A percentile compares a stretch with the other conserved stretches of the same genome.
These are phyloP conservation scores for Ictalurus furcatus DNA, from an alignment of 2,113 vertebrate genomes.

Conservation along the genomic window DNA sequence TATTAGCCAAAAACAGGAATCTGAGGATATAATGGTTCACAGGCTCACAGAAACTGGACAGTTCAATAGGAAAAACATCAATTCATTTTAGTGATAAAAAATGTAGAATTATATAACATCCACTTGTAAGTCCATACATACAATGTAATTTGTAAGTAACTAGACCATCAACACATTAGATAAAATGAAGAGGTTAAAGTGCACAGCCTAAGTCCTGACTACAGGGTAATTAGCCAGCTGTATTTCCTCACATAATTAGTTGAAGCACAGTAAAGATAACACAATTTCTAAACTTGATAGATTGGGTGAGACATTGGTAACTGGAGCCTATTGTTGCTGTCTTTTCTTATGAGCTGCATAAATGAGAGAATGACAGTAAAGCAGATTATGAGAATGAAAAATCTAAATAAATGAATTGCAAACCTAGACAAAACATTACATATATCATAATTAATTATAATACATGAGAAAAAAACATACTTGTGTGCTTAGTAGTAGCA, in stretches of 20 bases:
- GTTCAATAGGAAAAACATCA: not conserved
- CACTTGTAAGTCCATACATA: too few species aligned
- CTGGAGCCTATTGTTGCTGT: conserved; percentile 6
- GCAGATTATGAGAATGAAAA: not conserved
- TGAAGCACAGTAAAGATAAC: not conserved
- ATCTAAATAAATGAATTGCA: not conserved
- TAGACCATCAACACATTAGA: not conserved
- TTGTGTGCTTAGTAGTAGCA: not conserved
- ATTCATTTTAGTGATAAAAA: not conserved
- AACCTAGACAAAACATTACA: not conserved
- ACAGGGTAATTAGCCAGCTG: conserved; percentile 19
- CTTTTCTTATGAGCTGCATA: not conserved
- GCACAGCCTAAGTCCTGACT: not conserved
- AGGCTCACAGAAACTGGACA: not conserved
- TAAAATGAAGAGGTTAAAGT: conserved; percentile 7
- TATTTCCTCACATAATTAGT: conserved; percentile 15
- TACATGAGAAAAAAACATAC: not conserved
- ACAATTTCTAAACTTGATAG: conserved; percentile 7
- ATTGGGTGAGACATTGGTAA: conserved; percentile 9
- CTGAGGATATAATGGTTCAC: not conserved
- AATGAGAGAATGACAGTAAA: not conserved
- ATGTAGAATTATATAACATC: not conserved
- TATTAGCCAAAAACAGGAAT: not conserved
- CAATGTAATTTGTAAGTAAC: not conserved
- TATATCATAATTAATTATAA: not conserved